Percentiles rank a stretch among this genome's conserved stretches.
Evolutionary conservation across 2,113 vertebrate genomes (phyloP).

Genomic region (Lichenostomus cassidix): DNA sequence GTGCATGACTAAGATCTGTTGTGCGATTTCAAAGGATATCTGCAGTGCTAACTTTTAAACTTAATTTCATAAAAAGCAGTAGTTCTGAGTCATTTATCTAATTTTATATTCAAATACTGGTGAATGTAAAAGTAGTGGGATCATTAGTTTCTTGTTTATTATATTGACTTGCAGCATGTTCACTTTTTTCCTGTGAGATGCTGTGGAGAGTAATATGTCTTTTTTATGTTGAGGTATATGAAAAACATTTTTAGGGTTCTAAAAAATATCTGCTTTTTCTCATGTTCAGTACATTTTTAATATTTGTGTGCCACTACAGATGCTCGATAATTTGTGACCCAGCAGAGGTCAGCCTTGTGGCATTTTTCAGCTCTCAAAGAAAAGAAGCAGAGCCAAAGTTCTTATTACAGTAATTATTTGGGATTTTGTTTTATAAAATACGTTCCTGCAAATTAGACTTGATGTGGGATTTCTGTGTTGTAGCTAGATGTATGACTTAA

Average conservation of each 20-base stretch:
- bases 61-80: background rate
- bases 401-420: background rate
- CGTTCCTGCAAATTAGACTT: background rate
- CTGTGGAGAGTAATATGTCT: background rate
- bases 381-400: background rate
- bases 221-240: background rate
- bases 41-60: background rate
- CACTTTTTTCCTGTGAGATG: background rate
- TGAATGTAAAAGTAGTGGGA: background rate
- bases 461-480: background rate
- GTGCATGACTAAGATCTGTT: background rate
- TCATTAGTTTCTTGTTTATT: background rate
- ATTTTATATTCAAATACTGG: background rate
- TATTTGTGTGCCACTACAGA: background rate
- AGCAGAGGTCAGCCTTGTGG: constrained; percentile 65
- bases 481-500: background rate
- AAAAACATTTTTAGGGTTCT: background rate
- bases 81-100: background rate
- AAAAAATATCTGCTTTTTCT: background rate
- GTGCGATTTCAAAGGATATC: background rate
- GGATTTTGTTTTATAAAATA: background rate
- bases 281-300: background rate
- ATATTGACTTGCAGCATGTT: background rate
- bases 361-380: background rate
- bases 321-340: constrained; percentile 19